Conservation (phyloP, 2,797 vertebrate genomes). For the Gallinago nigripennis region DNA sequence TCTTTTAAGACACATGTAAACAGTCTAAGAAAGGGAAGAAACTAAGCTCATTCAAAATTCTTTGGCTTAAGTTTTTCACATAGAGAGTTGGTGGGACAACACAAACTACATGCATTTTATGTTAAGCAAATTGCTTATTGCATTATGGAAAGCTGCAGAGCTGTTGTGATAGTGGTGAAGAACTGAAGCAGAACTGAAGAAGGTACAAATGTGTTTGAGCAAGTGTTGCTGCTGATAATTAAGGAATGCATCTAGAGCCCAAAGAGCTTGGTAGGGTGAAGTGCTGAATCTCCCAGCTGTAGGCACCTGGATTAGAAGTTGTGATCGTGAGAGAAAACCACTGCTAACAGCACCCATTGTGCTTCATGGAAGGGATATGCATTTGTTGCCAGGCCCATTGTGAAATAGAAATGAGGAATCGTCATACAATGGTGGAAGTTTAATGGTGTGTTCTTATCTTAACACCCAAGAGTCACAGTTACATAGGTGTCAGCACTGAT, state of each 20-base stretch:
- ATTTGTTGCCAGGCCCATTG: neutral
- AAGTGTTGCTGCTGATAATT: neutral
- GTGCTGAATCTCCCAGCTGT: neutral
- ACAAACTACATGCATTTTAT: neutral
- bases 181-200: neutral
- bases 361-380: accelerated
- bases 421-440: accelerated
- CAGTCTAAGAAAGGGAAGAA: neutral
- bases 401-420: neutral
- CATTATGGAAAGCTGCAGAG: neutral
- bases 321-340: neutral
- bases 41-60: neutral
- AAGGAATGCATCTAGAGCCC: neutral
- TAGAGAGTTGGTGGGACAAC: neutral
- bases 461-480: neutral
- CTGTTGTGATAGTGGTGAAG: neutral
- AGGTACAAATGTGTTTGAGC: neutral
- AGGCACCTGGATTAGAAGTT: neutral
- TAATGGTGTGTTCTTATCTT: neutral
- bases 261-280: neutral
- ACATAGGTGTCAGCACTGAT: neutral
- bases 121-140: neutral
- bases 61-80: neutral
- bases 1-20: neutral
- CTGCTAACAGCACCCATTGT: neutral